A percentile compares a stretch with the other conserved stretches of the same genome.
Conservation (phyloP, 2,113 vertebrate genomes). For the Noturus placidus region DNA sequence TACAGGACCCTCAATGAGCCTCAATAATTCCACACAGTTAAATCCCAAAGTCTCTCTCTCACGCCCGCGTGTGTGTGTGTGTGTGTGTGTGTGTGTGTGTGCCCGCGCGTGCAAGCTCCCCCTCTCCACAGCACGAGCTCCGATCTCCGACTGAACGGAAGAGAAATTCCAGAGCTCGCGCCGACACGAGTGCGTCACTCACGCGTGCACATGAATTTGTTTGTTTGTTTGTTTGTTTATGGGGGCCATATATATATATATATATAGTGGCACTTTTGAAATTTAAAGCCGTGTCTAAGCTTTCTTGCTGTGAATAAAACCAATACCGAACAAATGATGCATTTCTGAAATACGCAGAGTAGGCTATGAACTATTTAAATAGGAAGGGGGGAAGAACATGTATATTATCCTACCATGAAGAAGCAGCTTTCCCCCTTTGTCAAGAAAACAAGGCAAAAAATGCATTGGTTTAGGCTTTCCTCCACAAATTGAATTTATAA, state of each 20-base stretch:
- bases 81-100: background rate
- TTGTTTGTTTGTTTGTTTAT: background rate
- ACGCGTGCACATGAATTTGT: slow-evolving; percentile 18
- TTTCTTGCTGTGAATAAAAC: too few species aligned
- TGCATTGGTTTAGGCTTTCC: background rate
- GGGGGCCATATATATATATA: too few species aligned
- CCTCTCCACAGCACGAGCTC: slow-evolving; percentile 13
- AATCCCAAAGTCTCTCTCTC: background rate
- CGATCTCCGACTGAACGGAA: slow-evolving; percentile 55
- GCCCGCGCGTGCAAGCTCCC: background rate
- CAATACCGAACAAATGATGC: background rate
- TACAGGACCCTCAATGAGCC: slow-evolving; percentile 29
- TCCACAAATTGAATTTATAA: background rate
- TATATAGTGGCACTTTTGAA: background rate
- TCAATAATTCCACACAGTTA: slow-evolving; percentile 1
- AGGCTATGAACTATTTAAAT: background rate
- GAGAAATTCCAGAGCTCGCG: slow-evolving; percentile 56
- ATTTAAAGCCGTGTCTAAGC: background rate
- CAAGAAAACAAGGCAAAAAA: too few species aligned
- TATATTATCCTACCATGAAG: background rate
- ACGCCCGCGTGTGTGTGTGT: background rate
- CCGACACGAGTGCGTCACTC: slow-evolving; percentile 35
- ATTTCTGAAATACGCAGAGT: background rate
- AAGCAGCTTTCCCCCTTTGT: background rate
- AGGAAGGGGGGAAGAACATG: background rate